Base-by-base conservation (phyloP, 2,113 vertebrate genomes). In the Triplophysa siluroides region DNA sequence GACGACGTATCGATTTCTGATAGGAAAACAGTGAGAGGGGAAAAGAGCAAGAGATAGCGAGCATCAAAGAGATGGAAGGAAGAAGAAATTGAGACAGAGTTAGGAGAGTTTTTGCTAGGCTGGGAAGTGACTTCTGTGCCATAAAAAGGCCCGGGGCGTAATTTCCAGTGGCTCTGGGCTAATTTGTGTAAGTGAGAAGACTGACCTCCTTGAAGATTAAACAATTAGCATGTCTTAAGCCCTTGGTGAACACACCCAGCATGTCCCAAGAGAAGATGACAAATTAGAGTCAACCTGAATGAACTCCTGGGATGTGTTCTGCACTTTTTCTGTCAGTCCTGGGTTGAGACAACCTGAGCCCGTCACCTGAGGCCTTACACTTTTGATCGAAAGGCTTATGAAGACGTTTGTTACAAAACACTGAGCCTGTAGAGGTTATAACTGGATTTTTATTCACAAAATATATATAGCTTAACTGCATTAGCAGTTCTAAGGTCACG, bases 1-100 rank as follows among this genome's bases (percentile, higher is more conserved):
- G 85, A 69, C 50, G 78, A 76, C 41, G 65, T 65, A 91, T 90
- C 79, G 89, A 92, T 90, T 83, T 62, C 64, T 89, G 79, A 81
- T 81, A 88, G 78, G 77, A 65, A 82, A 65, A 78, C 77, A 82
- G 74, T 58, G 18, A 70, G 52, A 76, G 61, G 61, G 47, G 26
- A n/a, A 78, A 60, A 84, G 69, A 58, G 62, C 43, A 23, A 24
- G 67, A 64, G 73, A 73, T 11, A 64, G 50, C 33, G 76, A 81
- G 83, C 13, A 3, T 63, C 67, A 61, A 23, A 23, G 43, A 77
- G 65, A 47, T 38, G 18, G 74, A 52, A 24, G 38, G 61, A 23
- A 78, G 66, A 63, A 26, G 21, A 23, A 81, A 65, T 80, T 29
- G n/a, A 1, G 12, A 63, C 41, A 62, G 58, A 64, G 52, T 67